Conservation (phyloP, 2,888 invertebrate genomes). For the Phytoseiulus persimilis region DNA sequence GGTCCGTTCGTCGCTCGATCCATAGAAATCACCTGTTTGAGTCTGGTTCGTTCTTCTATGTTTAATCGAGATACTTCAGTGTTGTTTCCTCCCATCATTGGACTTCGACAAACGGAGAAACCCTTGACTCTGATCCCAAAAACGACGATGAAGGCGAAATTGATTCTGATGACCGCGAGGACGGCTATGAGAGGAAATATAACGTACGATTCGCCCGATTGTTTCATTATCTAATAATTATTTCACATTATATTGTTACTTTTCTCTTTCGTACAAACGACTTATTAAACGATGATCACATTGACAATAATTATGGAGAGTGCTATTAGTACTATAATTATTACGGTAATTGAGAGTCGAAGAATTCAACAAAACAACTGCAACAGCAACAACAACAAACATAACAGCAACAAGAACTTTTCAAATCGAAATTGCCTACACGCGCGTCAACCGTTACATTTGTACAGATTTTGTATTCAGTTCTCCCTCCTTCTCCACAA, state of each 20-base stretch:
- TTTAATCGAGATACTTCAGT: background rate
- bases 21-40: background rate
- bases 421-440: background rate
- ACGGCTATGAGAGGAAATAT: background rate
- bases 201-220: background rate
- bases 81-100: background rate
- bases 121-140: background rate
- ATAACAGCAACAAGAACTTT: background rate
- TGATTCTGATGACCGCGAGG: background rate
- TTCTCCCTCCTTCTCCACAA: background rate
- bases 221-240: background rate
- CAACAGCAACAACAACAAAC: background rate
- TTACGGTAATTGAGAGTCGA: background rate
- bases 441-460: conserved; percentile 15
- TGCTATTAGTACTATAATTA: background rate
- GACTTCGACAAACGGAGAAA: background rate
- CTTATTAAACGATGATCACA: background rate
- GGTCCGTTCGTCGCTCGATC: background rate
- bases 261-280: background rate
- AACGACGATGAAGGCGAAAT: background rate
- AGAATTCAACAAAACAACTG: background rate
- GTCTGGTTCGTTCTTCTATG: background rate
- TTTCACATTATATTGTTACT: background rate
- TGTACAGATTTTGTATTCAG: conserved; percentile 37
- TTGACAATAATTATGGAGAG: background rate